Evolutionary conservation across 2,888 invertebrate genomes (phyloP).

Genomic region (Acleris literana): DNA sequence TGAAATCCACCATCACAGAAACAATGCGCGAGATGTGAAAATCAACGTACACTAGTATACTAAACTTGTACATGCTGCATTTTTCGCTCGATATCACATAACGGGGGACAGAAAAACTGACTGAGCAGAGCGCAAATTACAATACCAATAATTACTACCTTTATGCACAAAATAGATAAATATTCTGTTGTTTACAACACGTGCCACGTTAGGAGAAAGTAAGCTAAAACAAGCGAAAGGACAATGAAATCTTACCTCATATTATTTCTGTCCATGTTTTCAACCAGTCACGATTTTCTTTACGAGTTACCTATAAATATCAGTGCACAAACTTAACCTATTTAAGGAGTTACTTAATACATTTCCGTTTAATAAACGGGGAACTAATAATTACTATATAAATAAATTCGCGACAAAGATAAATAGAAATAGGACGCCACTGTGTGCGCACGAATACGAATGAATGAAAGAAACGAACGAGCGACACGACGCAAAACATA

Average conservation of each 20-base stretch:
- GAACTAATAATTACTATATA: slow-evolving; percentile 60
- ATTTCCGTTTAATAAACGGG: slow-evolving; percentile 54
- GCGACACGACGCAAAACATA: slow-evolving; percentile 52
- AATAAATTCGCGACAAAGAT: slow-evolving; percentile 59
- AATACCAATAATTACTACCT: background rate
- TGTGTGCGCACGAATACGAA: slow-evolving; percentile 29
- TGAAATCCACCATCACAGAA: slow-evolving; percentile 8
- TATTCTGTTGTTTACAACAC: slow-evolving; percentile 38
- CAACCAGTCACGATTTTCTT: slow-evolving; percentile 41
- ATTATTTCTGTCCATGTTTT: slow-evolving; percentile 75
- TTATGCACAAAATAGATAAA: slow-evolving; percentile 15
- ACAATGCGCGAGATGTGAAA: slow-evolving; percentile 9
- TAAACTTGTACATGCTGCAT: slow-evolving; percentile 12
- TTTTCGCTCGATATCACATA: slow-evolving; percentile 32
- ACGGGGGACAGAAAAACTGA: slow-evolving; percentile 14
- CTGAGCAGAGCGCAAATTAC: background rate
- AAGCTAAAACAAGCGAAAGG: slow-evolving; percentile 50
- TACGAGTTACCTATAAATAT: slow-evolving; percentile 3
- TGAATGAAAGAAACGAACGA: slow-evolving; percentile 21
- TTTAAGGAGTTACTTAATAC: slow-evolving; percentile 52
- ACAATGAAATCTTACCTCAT: slow-evolving; percentile 73
- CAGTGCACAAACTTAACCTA: slow-evolving; percentile 46
- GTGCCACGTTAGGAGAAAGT: slow-evolving; percentile 49
- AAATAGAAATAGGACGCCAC: slow-evolving; percentile 71
- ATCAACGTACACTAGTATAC: background rate